phyloP scores from a whole-genome alignment of 2,113 vertebrate genomes.

The Proterorhinus semilunaris region DNA sequence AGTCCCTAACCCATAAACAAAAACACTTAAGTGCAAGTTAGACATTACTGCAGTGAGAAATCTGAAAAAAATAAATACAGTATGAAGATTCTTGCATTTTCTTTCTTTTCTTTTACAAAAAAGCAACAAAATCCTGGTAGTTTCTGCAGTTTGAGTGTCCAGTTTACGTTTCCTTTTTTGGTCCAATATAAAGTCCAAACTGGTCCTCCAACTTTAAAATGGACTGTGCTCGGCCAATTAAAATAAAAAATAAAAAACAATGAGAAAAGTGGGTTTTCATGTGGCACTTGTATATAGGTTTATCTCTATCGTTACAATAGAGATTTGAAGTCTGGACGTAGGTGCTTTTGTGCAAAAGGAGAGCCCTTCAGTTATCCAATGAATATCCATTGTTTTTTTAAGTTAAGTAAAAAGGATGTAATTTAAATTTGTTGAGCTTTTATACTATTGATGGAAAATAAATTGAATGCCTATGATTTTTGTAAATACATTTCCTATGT shows the following conservation, averaged over 20 bases:
- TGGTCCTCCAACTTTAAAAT: constrained; percentile 29
- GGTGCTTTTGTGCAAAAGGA: no score
- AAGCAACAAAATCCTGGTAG: constrained; percentile 56
- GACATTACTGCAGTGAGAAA: constrained; percentile 64
- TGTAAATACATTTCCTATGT: no score
- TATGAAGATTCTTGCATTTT: constrained; percentile 40
- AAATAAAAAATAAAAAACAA: constrained; percentile 2
- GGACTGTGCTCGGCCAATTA: constrained; percentile 27
- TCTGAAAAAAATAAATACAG: constrained; percentile 63
- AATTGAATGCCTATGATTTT: no score
- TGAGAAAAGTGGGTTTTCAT: background rate
- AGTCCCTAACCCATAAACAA: constrained; percentile 42
- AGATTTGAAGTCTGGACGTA: no score
- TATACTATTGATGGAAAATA: no score
- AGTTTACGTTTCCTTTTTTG: constrained; percentile 30
- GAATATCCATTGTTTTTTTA: no score
- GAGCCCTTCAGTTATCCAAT: no score
- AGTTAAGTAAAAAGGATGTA: no score
- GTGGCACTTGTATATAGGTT: constrained; percentile 7
- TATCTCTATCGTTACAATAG: background rate
- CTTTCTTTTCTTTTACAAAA: background rate
- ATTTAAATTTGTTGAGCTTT: no score
- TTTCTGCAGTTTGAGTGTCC: constrained; percentile 41
- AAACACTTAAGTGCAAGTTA: constrained; percentile 74
- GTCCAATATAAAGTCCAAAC: background rate